Evolutionary conservation across 2,888 invertebrate species (phyloP).

Genomic region (Hyalella azteca): DNA sequence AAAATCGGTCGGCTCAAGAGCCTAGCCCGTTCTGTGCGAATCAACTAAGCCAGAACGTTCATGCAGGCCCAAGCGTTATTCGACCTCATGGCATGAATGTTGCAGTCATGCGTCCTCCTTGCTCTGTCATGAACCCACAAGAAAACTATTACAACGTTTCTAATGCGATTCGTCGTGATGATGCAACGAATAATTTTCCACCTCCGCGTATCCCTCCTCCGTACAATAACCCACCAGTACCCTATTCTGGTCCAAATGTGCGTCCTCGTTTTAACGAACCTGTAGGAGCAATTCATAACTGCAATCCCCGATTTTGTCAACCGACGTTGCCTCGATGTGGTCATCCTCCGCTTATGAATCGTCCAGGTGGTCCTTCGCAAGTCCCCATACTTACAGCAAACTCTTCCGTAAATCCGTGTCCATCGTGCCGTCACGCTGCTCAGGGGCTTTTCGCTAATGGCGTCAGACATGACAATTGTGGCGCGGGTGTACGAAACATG

Average conservation of each 20-base stretch:
- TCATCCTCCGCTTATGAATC: background rate
- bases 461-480: background rate
- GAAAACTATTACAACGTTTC: background rate
- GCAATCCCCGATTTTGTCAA: background rate
- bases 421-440: background rate
- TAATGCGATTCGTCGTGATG: background rate
- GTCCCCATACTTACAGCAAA: too few relatives aligned
- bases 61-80: too few relatives aligned
- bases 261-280: background rate
- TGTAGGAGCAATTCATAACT: background rate
- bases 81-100: too few relatives aligned
- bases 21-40: too few relatives aligned
- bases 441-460: conserved; percentile 9
- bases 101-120: background rate
- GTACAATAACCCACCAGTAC: background rate
- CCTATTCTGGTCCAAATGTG: background rate
- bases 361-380: background rate
- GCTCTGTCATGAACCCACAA: background rate
- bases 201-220: conserved; percentile 13
- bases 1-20: background rate
- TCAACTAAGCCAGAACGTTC: too few relatives aligned
- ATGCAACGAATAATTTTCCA: background rate
- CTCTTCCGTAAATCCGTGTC: background rate
- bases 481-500: background rate
- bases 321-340: background rate